These are phyloP conservation scores for Ardeotis arabs DNA, from an alignment of 2,113 vertebrate genomes.

Conservation along the genomic window DNA sequence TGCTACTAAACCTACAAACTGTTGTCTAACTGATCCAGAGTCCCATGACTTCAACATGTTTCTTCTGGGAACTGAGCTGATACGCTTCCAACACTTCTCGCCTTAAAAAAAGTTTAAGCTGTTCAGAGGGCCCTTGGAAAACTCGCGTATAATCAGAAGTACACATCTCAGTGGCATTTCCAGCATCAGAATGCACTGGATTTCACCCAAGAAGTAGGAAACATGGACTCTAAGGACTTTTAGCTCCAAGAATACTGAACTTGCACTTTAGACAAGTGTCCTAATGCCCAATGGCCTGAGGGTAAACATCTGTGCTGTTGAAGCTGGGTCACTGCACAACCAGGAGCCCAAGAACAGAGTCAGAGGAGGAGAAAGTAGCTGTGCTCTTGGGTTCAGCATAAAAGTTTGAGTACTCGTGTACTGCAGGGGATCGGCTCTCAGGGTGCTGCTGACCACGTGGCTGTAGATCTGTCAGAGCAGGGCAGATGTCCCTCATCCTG, in stretches of 20 bases:
- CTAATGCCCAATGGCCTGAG: not conserved
- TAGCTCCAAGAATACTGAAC: not conserved
- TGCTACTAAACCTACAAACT: not conserved
- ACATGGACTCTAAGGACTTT: not conserved
- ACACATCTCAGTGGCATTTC: not conserved
- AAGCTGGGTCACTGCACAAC: not conserved
- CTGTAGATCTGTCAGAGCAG: not conserved
- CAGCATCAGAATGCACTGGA: not conserved
- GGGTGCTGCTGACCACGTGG: accelerated
- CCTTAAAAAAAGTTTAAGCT: not conserved
- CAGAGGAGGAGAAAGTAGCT: not conserved
- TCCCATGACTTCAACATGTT: not conserved
- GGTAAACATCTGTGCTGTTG: not conserved
- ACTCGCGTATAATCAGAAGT: not conserved
- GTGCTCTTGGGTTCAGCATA: not conserved
- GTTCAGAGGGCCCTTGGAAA: not conserved
- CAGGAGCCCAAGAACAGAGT: not conserved
- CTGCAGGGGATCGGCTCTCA: not conserved
- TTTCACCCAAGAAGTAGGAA: not conserved
- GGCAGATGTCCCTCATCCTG: not conserved
- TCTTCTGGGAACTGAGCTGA: not conserved
- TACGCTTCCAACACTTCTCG: not conserved
- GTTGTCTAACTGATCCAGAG: not conserved
- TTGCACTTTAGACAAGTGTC: not conserved
- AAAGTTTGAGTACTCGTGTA: not conserved